Base-by-base conservation (phyloP, 2,888 invertebrate species). In the Scotopteryx bipunctaria region DNA sequence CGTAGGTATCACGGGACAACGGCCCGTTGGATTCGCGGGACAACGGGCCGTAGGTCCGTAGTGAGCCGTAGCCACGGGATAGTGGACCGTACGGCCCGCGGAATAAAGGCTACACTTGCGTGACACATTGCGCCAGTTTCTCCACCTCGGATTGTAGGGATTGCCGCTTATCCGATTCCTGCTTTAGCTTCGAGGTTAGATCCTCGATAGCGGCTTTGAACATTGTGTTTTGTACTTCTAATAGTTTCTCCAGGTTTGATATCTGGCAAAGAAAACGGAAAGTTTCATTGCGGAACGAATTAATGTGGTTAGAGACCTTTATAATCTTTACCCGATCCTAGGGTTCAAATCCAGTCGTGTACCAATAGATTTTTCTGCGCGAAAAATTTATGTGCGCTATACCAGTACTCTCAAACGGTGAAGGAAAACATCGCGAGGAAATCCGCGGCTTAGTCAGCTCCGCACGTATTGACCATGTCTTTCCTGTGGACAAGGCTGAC, bases 11-110 rank as follows among this genome's bases (percentile, higher is more conserved):
- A 31, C 33, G 55, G 29, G 46, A n/a, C n/a, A n/a, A n/a, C n/a
- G n/a, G n/a, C n/a, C n/a, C n/a, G n/a, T n/a, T 92, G 94, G 78
- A 94, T 94, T 81, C 94, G 94, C 72, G 94, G 94, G 69, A 94
- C 93, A 71, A n/a, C n/a, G n/a, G n/a, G n/a, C n/a, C n/a, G n/a
- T n/a, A n/a, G n/a, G n/a, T n/a, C n/a, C n/a, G 11, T 5, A 32
- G 29, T 27, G 45, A 37, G 37, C 29, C 45, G 21, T 37, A 45
- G 1, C 63, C 58, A 42, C 63, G 67, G 47, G 54, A 43, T 25
- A 46, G 53, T 47, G 63, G 48, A 55, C 46, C 59, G 27, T 55
- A 59, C 59, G 61, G 63, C 64, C 48, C 47, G 29, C 33, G 57
- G 37, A 53, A 47, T 64, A 64, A 57, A 55, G 66, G 81, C 81